These are phyloP conservation scores for Protaetia brevitarsis DNA, from an alignment of 1,140 invertebrate genomes.

Conservation along the genomic window DNA sequence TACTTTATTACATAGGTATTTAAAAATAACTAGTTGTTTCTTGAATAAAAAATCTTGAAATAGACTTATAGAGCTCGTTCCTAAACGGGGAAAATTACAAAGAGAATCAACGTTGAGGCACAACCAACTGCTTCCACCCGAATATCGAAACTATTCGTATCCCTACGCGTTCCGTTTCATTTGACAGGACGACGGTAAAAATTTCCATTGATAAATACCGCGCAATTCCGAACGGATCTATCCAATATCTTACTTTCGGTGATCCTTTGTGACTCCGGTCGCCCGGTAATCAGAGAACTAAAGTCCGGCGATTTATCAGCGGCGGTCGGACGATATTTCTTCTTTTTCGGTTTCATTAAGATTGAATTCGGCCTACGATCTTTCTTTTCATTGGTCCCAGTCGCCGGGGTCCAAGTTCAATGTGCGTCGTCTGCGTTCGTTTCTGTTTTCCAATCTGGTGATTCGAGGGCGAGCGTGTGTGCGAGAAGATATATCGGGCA, in stretches of 20 bases:
- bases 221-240: conserved; percentile 34
- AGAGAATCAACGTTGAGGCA: no score
- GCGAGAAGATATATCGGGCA: neutral
- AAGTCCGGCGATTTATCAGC: conserved; percentile 41
- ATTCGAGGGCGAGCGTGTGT: no score
- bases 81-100: no score
- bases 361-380: neutral
- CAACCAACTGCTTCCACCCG: no score
- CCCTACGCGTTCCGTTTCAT: no score
- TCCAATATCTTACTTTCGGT: conserved; percentile 37
- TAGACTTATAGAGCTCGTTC: no score
- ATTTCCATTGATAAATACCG: conserved; percentile 41
- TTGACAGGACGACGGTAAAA: conserved; percentile 28
- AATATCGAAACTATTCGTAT: no score
- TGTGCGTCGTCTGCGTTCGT: no score
- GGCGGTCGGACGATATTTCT: conserved; percentile 36
- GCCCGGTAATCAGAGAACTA: conserved; percentile 40
- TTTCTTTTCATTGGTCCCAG: neutral
- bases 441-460: neutral
- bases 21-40: no score
- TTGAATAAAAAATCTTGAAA: no score
- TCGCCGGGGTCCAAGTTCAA: neutral
- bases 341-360: conserved; percentile 38
- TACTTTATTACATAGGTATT: no score
- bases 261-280: conserved; percentile 36